Conservation (phyloP, 2,888 invertebrate species). For the Drosophila emarginata region DNA sequence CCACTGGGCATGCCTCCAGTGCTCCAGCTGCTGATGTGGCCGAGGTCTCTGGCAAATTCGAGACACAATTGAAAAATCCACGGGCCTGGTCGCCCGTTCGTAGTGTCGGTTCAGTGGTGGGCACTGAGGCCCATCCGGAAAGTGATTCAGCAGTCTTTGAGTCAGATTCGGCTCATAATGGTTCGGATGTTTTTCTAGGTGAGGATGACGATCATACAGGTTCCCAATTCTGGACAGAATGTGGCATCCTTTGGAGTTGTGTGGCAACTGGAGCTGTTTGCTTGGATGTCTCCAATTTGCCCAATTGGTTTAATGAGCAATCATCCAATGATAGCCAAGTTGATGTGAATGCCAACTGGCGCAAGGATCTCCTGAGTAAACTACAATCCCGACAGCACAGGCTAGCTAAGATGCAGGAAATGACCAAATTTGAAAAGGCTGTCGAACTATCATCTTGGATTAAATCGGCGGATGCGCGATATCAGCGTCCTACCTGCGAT, state of each 20-base stretch:
- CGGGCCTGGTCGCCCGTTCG: constrained; percentile 94
- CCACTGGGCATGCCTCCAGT: constrained; percentile 75
- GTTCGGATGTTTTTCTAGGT: constrained; percentile 89
- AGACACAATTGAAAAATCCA: constrained; percentile 89
- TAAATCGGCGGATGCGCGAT: constrained; percentile 90
- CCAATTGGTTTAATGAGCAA: constrained; percentile 90
- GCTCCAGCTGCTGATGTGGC: constrained; percentile 82
- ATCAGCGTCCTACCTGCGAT: constrained; percentile 84
- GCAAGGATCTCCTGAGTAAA: constrained; percentile 87
- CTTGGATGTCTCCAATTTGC: constrained; percentile 88
- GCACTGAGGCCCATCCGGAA: constrained; percentile 93
- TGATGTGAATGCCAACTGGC: constrained; percentile 89
- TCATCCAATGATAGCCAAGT: constrained; percentile 83
- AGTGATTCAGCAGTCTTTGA: constrained; percentile 92
- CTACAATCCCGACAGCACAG: constrained; percentile 85
- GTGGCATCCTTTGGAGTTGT: constrained; percentile 91
- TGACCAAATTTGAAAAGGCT: constrained; percentile 88
- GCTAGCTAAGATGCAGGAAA: constrained; percentile 82
- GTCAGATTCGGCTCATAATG: constrained; percentile 86
- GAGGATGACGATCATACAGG: constrained; percentile 87
- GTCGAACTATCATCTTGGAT: constrained; percentile 94
- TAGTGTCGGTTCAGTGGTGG: constrained; percentile 92
- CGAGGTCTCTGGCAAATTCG: constrained; percentile 87
- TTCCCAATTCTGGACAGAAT: constrained; percentile 90
- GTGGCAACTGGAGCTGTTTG: constrained; percentile 91